Evolutionary conservation across 2,797 vertebrate genomes (phyloP).

Genomic region (Steatocranus sp.): DNA sequence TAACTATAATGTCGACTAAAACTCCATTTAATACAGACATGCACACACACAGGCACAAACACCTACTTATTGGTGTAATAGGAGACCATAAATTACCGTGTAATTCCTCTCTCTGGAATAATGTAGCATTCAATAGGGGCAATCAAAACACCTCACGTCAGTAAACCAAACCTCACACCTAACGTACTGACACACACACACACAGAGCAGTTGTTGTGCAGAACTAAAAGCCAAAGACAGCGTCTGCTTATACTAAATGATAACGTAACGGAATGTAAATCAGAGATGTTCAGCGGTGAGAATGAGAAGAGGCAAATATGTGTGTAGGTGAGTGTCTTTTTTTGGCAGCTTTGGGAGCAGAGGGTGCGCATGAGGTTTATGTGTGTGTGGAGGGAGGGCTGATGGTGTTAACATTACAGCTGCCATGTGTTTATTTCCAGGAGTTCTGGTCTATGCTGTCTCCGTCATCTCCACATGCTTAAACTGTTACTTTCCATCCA

Average conservation of each 20-base stretch:
- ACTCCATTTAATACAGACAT: background rate
- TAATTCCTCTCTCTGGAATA: conserved; percentile 14
- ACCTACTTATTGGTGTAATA: background rate
- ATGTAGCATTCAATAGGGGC: background rate
- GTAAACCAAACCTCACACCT: background rate
- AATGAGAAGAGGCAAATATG: background rate
- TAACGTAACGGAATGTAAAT: conserved; percentile 10
- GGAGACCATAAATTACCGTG: background rate
- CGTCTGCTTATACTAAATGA: background rate
- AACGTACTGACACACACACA: background rate
- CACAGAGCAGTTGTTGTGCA: background rate
- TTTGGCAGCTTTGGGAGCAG: background rate
- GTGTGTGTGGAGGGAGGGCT: background rate
- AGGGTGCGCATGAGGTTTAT: background rate
- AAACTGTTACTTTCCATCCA: conserved; percentile 59
- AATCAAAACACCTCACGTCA: conserved; percentile 17
- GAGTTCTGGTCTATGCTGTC: conserved; percentile 57
- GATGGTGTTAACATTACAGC: conserved; percentile 62
- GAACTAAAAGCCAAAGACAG: background rate
- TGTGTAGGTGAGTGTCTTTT: conserved; percentile 9
- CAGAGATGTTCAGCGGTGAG: background rate
- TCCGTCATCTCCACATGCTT: conserved; percentile 58
- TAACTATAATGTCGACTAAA: background rate
- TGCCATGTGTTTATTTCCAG: conserved; percentile 68
- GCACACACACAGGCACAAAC: background rate